A percentile compares a stretch with the other conserved stretches of the same genome.
Conservation (phyloP, 2,888 invertebrate species). For the Cistogaster globosa region DNA sequence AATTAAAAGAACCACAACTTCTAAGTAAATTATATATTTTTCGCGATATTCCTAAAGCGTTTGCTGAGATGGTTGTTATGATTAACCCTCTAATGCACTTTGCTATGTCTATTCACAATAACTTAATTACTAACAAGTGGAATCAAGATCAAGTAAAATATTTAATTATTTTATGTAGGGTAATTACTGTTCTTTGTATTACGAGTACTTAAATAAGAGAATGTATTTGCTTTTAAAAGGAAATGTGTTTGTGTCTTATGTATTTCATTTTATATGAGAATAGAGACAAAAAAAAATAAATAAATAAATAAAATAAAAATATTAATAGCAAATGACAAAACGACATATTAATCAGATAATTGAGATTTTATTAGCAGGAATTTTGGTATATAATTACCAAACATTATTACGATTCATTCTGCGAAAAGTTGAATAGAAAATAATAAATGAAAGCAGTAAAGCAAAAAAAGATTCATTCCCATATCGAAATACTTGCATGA, state of each 20-base stretch:
- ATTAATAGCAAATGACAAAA: conserved; percentile 17
- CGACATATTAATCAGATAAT: conserved; percentile 61
- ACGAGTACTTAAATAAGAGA: conserved; percentile 1
- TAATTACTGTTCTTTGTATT: not conserved
- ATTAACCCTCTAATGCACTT: too few species aligned
- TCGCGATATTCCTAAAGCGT: too few species aligned
- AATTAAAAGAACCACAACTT: too few species aligned
- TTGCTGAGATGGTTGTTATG: too few species aligned
- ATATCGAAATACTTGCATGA: conserved; percentile 10
- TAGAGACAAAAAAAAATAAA: not conserved
- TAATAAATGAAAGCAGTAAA: not conserved
- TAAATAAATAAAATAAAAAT: not conserved
- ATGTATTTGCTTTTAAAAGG: not conserved
- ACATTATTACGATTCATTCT: conserved; percentile 54
- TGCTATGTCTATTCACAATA: too few species aligned
- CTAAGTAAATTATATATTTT: too few species aligned
- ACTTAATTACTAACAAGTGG: not conserved
- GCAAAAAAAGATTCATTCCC: conserved; percentile 39
- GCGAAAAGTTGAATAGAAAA: conserved; percentile 40
- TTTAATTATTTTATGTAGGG: conserved; percentile 1
- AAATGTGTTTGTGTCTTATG: not conserved
- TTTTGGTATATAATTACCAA: conserved; percentile 67
- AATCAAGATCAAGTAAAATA: not conserved
- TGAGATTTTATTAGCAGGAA: conserved; percentile 67
- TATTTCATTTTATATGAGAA: conserved; percentile 11